phyloP scores from a whole-genome alignment of 2,888 invertebrate genomes.

The Prosapia bicincta region DNA sequence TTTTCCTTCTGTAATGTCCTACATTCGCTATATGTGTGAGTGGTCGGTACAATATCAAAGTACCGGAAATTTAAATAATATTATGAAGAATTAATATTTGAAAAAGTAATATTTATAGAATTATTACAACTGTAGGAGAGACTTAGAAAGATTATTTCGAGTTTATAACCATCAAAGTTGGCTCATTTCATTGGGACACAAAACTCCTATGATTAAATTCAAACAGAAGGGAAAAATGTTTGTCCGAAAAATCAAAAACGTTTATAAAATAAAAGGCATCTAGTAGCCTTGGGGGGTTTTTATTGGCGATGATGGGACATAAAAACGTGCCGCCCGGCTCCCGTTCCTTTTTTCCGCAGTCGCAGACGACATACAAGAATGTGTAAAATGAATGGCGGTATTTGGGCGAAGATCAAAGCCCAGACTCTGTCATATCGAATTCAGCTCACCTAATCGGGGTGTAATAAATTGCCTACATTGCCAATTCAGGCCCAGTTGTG shows the following conservation, averaged over 20 bases:
- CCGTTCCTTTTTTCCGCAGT: constrained; percentile 15
- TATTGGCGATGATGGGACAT: constrained; percentile 25
- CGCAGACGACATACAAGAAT: constrained; percentile 27
- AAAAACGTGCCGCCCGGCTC: constrained; percentile 19
- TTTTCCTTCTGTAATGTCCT: too few species aligned
- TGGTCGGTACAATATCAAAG: too few species aligned
- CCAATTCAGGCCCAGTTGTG: constrained; percentile 21
- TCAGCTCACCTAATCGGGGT: constrained; percentile 27
- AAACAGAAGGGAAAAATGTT: not conserved
- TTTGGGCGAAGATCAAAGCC: constrained; percentile 28
- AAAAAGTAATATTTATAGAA: too few species aligned
- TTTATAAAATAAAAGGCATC: constrained; percentile 15
- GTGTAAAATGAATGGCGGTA: constrained; percentile 31
- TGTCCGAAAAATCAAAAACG: constrained; percentile 20
- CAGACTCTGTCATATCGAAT: constrained; percentile 30
- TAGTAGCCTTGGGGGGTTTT: constrained; percentile 18
- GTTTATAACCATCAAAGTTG: too few species aligned
- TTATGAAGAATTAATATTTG: too few species aligned
- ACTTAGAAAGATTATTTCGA: too few species aligned
- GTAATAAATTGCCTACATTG: constrained; percentile 19
- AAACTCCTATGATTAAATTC: not conserved
- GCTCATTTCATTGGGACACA: too few species aligned
- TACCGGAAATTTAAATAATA: too few species aligned
- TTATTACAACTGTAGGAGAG: too few species aligned
- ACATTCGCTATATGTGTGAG: too few species aligned